These are phyloP conservation scores for Brachyptera risi DNA, from an alignment of 2,888 invertebrate genomes.

Conservation along the genomic window DNA sequence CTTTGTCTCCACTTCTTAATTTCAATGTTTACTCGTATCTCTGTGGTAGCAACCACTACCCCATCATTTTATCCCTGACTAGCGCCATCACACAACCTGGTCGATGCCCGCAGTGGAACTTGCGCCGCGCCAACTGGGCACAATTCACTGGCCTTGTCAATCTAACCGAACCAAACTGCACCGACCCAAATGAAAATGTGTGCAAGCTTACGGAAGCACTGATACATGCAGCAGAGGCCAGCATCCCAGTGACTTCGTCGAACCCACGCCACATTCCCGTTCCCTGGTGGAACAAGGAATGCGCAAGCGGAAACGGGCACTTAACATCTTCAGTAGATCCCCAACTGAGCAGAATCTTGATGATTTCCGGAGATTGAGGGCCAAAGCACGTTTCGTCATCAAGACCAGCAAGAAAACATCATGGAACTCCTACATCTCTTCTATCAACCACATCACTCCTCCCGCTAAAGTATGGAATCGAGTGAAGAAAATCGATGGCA, in stretches of 20 bases:
- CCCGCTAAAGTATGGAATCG: neutral
- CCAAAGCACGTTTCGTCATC: neutral
- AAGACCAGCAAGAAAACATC: neutral
- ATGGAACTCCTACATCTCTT: conserved; percentile 2
- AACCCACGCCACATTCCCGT: conserved; percentile 4
- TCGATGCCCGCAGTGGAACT: neutral
- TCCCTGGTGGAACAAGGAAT: conserved; percentile 16
- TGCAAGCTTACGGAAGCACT: neutral
- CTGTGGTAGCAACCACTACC: conserved; percentile 2
- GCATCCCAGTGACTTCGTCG: neutral
- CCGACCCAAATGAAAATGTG: neutral
- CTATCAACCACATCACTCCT: neutral
- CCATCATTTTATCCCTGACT: neutral
- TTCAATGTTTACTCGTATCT: neutral
- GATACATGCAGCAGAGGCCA: neutral
- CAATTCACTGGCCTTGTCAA: neutral
- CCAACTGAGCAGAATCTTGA: conserved; percentile 2
- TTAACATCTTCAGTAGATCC: neutral
- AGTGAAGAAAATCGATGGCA: conserved; percentile 16
- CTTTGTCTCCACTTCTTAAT: neutral
- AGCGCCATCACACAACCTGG: neutral
- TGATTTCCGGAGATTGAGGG: neutral
- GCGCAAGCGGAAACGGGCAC: neutral
- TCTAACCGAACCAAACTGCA: neutral
- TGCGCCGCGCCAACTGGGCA: neutral